These are phyloP conservation scores for Antennarius striatus DNA, from an alignment of 2,113 vertebrate species.

Conservation along the genomic window DNA sequence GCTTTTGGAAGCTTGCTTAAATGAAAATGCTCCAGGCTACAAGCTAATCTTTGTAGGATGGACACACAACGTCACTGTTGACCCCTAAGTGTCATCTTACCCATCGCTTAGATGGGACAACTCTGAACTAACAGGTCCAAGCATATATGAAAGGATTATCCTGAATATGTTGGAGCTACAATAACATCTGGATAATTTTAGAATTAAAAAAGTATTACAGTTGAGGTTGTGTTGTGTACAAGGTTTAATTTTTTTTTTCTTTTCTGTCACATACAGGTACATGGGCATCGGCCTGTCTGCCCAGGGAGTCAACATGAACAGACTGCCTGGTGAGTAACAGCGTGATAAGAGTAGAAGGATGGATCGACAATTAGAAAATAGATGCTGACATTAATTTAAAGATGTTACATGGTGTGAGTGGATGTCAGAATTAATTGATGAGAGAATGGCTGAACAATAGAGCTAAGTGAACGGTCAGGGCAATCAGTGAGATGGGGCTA, in stretches of 20 bases:
- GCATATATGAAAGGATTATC: too few species aligned
- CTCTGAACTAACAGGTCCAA: too few species aligned
- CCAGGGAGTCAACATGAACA: conserved; percentile 99
- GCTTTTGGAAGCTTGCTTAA: too few species aligned
- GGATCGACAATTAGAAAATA: not conserved
- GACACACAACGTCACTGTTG: too few species aligned
- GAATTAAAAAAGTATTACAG: not conserved
- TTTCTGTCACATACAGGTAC: conserved; percentile 84
- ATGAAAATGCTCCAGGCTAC: too few species aligned
- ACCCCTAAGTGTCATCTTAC: too few species aligned
- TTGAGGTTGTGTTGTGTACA: not conserved
- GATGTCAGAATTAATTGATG: not conserved
- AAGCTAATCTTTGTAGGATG: too few species aligned
- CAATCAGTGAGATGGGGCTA: conserved; percentile 11
- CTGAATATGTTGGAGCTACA: too few species aligned
- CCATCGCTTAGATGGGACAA: too few species aligned
- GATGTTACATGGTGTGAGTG: too few species aligned
- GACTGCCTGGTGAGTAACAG: conserved; percentile 93
- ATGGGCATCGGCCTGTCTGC: conserved; percentile 99
- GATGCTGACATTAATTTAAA: too few species aligned
- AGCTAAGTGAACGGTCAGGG: not conserved
- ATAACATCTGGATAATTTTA: not conserved
- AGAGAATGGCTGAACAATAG: not conserved
- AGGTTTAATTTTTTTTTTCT: conserved; percentile 17
- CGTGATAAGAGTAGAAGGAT: not conserved